Base-by-base conservation (phyloP, 2,113 vertebrate species). In the Otis tarda region DNA sequence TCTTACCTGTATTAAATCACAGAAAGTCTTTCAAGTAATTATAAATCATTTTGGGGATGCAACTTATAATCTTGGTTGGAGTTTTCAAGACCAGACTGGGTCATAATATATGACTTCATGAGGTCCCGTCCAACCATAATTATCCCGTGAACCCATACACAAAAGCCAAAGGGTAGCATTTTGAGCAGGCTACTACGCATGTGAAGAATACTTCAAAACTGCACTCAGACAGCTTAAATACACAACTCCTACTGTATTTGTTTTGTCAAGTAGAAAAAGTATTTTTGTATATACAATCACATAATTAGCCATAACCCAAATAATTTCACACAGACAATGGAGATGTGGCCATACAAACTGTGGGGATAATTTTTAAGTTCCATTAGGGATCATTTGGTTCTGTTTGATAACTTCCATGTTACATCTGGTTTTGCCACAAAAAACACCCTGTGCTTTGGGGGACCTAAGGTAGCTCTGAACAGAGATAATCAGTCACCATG, bases 401-500 rank as follows among this genome's bases (percentile, higher is more conserved):
- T 61, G 21, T 24, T 19, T 35, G 20, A 1, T 41, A 91, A 77
- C 6, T 53, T 69, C 24, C 17, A 41, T 7, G 10, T 55, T 68
- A 76, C 19, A 57, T 31, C 53, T 63, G 28, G 15, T 45, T 53
- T 60, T 35, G 15, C 5, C 21, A 31, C 35, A 59, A 83, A 87
- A 77, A 89, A 83, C 75, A 3, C 1, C 3, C 14, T 24, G 2
- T 45, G 24, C 10, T 79, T 60, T 78, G 12, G 18, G 7, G 23
- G 9, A 78, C n/a, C 5, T 33, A 67, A 70, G 23, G 50, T 69
- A 87, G 27, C 13, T 82, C 47, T 83, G 61, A 85, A 59, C 10
- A 59, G 17, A 50, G 28, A 69, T 14, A 63, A 50, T 30, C 21
- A 33, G 61, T 37, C 52, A 71, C 22, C 0, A 0, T 37, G 28